A percentile compares a stretch with the other conserved stretches of the same genome.
phyloP scores from a whole-genome alignment of 2,113 vertebrate species.

The Zingel zingel region DNA sequence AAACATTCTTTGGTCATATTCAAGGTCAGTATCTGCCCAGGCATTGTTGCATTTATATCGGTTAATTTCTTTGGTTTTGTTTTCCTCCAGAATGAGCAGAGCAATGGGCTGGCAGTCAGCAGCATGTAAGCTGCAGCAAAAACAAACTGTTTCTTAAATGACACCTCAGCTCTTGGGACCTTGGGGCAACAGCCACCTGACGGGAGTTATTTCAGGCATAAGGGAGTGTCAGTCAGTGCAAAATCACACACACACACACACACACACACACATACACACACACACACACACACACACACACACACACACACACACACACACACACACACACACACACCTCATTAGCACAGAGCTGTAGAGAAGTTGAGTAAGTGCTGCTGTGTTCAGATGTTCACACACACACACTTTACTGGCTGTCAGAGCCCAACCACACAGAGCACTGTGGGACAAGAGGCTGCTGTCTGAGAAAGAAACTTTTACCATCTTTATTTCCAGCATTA shows the following conservation, averaged over 20 bases:
- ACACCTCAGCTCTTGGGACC: conserved; percentile 69
- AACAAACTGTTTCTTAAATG: conserved; percentile 73
- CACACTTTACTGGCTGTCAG: conserved; percentile 59
- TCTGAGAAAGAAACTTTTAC: conserved; percentile 46
- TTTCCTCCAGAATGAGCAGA: conserved; percentile 27
- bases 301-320: conserved; percentile 36
- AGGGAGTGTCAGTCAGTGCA: conserved; percentile 70
- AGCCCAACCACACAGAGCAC: conserved; percentile 37
- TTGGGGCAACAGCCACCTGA: conserved; percentile 71
- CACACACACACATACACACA: conserved; percentile 34
- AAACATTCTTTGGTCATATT: conserved; percentile 13
- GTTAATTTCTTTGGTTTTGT: not conserved
- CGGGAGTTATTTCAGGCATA: conserved; percentile 76
- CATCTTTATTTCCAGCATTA: conserved; percentile 37
- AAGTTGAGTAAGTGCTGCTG: conserved; percentile 61
- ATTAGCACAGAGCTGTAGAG: conserved; percentile 72
- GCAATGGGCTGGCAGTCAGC: conserved; percentile 38
- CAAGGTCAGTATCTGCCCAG: not conserved
- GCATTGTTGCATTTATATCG: not conserved
- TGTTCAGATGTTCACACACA: conserved; percentile 65
- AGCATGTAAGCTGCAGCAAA: conserved; percentile 55
- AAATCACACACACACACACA: conserved; percentile 34
- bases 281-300: conserved; percentile 34
- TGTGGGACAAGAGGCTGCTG: conserved; percentile 38
- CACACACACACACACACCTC: conserved; percentile 42